Conservation (phyloP, 2,888 invertebrate species). For the Malachius bipustulatus region DNA sequence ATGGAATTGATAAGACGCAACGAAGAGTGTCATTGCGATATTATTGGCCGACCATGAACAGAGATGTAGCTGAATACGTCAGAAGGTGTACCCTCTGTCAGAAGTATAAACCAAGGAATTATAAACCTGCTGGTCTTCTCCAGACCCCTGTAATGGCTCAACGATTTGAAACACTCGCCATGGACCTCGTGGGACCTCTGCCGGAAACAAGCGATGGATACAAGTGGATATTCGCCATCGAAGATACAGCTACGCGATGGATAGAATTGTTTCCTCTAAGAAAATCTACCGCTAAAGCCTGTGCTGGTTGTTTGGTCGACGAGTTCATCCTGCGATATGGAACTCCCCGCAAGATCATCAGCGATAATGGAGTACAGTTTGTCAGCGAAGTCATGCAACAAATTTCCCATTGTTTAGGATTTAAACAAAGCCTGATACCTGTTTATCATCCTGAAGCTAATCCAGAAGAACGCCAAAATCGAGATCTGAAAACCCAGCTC, state of each 20-base stretch:
- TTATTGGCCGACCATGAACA: slow-evolving; percentile 23
- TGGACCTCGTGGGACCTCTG: slow-evolving; percentile 25
- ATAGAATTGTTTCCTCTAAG: slow-evolving; percentile 20
- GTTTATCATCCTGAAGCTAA: slow-evolving; percentile 2
- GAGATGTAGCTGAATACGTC: slow-evolving; percentile 18
- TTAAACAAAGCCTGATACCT: background rate
- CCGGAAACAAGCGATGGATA: slow-evolving; percentile 15
- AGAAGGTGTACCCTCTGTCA: slow-evolving; percentile 22
- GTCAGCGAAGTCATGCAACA: too few species aligned
- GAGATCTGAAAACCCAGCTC: too few species aligned
- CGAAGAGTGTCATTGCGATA: slow-evolving; percentile 16
- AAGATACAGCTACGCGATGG: slow-evolving; percentile 23
- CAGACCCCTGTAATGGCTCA: slow-evolving; percentile 20
- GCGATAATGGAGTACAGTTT: slow-evolving; percentile 31
- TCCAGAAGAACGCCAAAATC: too few species aligned
- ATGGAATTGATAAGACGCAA: slow-evolving; percentile 21
- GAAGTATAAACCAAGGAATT: slow-evolving; percentile 20
- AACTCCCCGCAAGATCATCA: slow-evolving; percentile 25
- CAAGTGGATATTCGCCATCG: slow-evolving; percentile 22
- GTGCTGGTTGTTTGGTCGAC: slow-evolving; percentile 20
- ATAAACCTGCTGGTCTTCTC: slow-evolving; percentile 24
- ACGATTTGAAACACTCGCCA: slow-evolving; percentile 22
- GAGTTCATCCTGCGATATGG: slow-evolving; percentile 27
- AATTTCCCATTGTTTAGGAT: slow-evolving; percentile 1
- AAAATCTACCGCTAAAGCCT: slow-evolving; percentile 19